These are phyloP conservation scores for Rotaria sp. DNA, from an alignment of 2,888 invertebrate genomes.

Conservation along the genomic window DNA sequence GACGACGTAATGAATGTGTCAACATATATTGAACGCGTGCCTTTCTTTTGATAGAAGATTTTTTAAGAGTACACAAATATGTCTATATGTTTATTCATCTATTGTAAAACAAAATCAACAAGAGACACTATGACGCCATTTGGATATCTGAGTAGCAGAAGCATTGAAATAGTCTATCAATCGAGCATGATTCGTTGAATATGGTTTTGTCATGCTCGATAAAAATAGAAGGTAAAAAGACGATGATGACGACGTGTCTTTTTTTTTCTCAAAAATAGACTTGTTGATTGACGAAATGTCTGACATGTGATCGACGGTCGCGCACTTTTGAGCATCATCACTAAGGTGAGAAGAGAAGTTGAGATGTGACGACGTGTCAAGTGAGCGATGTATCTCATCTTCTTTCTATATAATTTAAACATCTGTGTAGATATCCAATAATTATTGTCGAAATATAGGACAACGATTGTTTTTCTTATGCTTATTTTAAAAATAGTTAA, in stretches of 20 bases:
- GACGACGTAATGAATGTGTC: constrained; percentile 20
- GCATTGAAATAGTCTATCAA: not conserved
- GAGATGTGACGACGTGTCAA: constrained; percentile 8
- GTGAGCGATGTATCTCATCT: constrained; percentile 5
- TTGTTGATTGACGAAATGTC: not conserved
- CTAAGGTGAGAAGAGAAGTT: not conserved
- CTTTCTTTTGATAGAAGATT: constrained; percentile 24
- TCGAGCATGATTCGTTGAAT: not conserved
- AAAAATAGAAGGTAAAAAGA: constrained; percentile 11
- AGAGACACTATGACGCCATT: not conserved
- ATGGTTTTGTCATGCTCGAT: not conserved
- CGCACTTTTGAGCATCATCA: constrained; percentile 19
- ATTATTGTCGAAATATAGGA: not conserved
- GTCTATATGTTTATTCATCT: not conserved
- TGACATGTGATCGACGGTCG: constrained; percentile 11
- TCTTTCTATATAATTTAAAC: not conserved
- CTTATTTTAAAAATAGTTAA: not conserved
- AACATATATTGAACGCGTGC: constrained; percentile 22
- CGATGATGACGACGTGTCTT: not conserved
- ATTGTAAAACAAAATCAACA: constrained; percentile 12
- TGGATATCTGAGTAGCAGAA: not conserved
- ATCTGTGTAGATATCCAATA: not conserved
- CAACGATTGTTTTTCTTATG: not conserved
- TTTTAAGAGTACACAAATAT: not conserved
- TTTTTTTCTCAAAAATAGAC: not conserved